Evolutionary conservation across 2,113 vertebrate species (phyloP).

Genomic region (Pterocles orientalis): DNA sequence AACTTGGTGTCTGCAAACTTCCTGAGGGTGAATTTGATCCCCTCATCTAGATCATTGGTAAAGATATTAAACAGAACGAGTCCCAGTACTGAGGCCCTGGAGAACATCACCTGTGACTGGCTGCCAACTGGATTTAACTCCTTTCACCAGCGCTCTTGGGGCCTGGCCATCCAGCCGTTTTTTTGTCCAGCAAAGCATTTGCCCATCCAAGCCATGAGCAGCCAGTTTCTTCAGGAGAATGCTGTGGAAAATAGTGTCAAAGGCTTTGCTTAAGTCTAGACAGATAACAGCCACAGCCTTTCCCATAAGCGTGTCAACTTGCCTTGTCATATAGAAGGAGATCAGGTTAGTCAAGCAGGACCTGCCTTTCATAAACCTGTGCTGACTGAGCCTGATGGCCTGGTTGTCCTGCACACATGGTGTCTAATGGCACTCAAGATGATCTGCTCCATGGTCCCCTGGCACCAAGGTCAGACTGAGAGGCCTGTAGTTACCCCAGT

Average conservation of each 20-base stretch:
- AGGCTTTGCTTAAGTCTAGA: background rate
- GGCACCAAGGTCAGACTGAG: background rate
- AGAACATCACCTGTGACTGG: background rate
- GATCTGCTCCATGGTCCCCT: background rate
- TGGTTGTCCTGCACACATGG: background rate
- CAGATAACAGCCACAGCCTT: background rate
- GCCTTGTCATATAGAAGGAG: background rate
- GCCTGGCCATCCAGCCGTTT: background rate
- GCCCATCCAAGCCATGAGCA: accelerated
- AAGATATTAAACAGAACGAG: background rate
- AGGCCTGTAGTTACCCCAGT: background rate
- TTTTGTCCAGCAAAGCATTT: background rate
- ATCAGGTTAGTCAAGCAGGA: background rate
- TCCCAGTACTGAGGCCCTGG: background rate
- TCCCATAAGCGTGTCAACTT: background rate
- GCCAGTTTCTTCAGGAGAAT: background rate
- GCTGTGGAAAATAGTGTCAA: background rate
- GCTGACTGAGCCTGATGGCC: background rate
- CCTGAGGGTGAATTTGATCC: background rate
- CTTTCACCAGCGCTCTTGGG: background rate
- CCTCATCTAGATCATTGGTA: background rate
- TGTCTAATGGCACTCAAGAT: background rate
- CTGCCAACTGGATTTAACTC: background rate
- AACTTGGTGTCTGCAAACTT: background rate
- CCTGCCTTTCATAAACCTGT: background rate